A percentile compares a stretch with the other conserved stretches of the same genome.
Conservation (phyloP, 1,140 invertebrate genomes). For the Bombus impatiens region DNA sequence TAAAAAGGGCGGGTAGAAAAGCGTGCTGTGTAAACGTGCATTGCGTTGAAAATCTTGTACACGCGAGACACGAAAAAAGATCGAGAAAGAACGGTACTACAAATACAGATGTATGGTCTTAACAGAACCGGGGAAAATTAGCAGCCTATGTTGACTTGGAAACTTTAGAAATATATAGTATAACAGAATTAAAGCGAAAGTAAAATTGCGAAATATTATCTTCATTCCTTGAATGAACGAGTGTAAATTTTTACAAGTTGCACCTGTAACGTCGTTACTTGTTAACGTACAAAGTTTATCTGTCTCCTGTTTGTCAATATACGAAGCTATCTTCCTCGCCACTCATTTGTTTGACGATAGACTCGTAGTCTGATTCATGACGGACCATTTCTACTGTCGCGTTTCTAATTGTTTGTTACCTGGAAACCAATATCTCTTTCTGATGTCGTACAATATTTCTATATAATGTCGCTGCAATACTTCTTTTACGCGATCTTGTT, state of each 20-base stretch:
- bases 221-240: no score
- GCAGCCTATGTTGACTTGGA: neutral
- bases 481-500: neutral
- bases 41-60: conserved; percentile 15
- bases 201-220: neutral
- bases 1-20: neutral
- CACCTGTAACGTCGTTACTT: no score
- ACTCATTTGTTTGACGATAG: no score
- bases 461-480: neutral
- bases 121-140: neutral
- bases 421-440: neutral
- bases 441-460: neutral
- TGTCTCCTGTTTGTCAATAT: no score
- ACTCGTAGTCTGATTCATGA: neutral
- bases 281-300: no score
- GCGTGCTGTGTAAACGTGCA: neutral
- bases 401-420: neutral
- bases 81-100: no score
- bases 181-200: neutral
- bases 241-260: no score
- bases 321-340: no score
- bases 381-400: neutral
- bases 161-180: neutral
- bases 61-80: neutral
- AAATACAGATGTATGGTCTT: no score